These are phyloP conservation scores for Drosophila antonietae DNA, from an alignment of 2,888 invertebrate species.

Conservation along the genomic window DNA sequence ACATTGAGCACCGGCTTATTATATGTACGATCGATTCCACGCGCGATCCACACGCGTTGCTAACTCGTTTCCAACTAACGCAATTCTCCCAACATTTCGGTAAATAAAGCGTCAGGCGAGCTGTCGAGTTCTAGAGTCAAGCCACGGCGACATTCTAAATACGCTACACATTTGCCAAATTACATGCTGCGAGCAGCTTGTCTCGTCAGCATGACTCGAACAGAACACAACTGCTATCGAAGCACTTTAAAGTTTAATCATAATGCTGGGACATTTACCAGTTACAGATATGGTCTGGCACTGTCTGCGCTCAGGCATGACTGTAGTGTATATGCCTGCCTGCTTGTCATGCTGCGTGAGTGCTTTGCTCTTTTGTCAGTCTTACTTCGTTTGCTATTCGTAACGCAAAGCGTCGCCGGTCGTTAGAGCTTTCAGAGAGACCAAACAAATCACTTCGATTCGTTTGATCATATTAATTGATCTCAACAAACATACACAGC, in stretches of 20 bases:
- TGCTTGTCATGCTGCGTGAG: not conserved
- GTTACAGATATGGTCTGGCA: not conserved
- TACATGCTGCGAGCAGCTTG: not conserved
- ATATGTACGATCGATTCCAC: not conserved
- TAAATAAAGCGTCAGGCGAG: conserved; percentile 9
- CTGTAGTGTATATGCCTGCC: not conserved
- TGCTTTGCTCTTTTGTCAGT: not conserved
- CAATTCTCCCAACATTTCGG: not conserved
- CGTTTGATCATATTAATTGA: not conserved
- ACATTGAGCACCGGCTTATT: not conserved
- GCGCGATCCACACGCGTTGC: conserved; percentile 11
- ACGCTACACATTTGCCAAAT: conserved; percentile 10
- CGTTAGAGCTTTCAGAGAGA: not conserved
- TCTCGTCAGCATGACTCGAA: conserved; percentile 17
- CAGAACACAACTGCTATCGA: not conserved
- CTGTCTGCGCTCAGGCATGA: not conserved
- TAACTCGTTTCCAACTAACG: conserved; percentile 33
- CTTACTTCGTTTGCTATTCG: conserved; percentile 17
- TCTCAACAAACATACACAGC: not conserved
- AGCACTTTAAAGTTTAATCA: not conserved
- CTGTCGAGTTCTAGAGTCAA: not conserved
- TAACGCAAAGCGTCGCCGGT: conserved; percentile 11
- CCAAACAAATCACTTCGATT: not conserved
- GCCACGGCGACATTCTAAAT: not conserved
- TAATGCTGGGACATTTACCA: no score